Conservation (phyloP, 2,113 vertebrate species). For the Bubo bubo region DNA sequence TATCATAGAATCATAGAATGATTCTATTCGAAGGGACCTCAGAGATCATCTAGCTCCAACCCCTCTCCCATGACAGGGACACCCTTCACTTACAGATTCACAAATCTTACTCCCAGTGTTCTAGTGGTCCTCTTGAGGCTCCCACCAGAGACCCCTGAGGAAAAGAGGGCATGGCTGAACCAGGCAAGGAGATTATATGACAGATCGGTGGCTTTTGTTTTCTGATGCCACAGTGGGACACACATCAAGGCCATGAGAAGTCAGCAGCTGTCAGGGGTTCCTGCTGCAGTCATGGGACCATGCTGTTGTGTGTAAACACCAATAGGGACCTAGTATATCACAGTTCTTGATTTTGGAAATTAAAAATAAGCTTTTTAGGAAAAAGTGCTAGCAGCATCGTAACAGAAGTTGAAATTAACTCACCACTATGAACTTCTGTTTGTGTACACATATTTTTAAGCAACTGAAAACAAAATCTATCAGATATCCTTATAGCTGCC, state of each 20-base stretch:
- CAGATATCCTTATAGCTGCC: not conserved
- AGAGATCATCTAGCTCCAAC: no score
- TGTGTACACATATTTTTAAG: not conserved
- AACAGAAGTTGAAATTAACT: constrained; percentile 5
- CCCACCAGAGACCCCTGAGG: not conserved
- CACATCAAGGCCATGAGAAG: not conserved
- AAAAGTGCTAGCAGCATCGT: not conserved
- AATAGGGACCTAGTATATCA: not conserved
- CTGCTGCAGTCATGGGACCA: not conserved
- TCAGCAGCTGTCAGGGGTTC: not conserved
- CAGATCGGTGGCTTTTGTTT: not conserved
- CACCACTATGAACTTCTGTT: not conserved
- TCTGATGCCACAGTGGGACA: not conserved
- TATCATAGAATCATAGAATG: not conserved
- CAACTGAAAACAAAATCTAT: constrained; percentile 12
- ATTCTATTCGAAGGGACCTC: no score
- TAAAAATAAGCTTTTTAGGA: not conserved
- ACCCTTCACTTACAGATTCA: no score
- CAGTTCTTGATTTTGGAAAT: not conserved
- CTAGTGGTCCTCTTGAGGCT: not conserved
- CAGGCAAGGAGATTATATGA: not conserved
- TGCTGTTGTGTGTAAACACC: not conserved
- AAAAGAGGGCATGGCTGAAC: not conserved
- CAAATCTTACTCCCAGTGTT: not conserved
- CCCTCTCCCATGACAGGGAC: no score